Percentiles rank a stretch among this genome's conserved stretches.
Evolutionary conservation across 2,797 vertebrate genomes (phyloP).

Genomic region (Notoglanidium macrostoma): DNA sequence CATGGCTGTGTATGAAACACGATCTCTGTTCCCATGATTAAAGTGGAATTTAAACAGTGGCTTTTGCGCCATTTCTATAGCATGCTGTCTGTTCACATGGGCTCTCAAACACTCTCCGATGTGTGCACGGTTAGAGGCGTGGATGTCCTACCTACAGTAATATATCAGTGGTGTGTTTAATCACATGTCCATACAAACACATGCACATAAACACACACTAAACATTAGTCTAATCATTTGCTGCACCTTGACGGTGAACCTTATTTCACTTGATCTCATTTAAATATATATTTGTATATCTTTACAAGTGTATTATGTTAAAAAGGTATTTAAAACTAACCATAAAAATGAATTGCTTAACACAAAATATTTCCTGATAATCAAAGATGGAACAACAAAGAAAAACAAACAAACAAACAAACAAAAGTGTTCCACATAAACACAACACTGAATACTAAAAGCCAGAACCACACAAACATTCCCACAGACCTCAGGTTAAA

Average conservation of each 20-base stretch:
- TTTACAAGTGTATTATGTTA: conserved; percentile 53
- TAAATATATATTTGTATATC: conserved; percentile 58
- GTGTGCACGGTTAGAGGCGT: not conserved
- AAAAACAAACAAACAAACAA: no score
- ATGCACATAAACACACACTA: conserved; percentile 42
- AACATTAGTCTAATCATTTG: conserved; percentile 47
- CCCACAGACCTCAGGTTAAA: conserved; percentile 40
- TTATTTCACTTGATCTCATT: conserved; percentile 52
- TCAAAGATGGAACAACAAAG: conserved; percentile 57
- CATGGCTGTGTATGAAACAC: conserved; percentile 13
- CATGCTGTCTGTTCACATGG: conserved; percentile 30
- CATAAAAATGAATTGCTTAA: conserved; percentile 57
- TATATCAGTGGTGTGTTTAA: conserved; percentile 40
- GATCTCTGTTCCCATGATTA: not conserved
- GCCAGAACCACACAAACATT: conserved; percentile 58
- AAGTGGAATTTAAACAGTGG: conserved; percentile 28
- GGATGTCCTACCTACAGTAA: conserved; percentile 27
- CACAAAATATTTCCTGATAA: conserved; percentile 60
- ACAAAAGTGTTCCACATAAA: conserved; percentile 65
- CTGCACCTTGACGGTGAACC: conserved; percentile 52
- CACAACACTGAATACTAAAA: conserved; percentile 58
- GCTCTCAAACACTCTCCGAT: conserved; percentile 34
- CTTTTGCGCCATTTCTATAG: conserved; percentile 31
- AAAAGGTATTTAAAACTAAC: conserved; percentile 67
- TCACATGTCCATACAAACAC: conserved; percentile 47